A percentile compares a stretch with the other conserved stretches of the same genome.
Conservation (phyloP, 2,888 invertebrate genomes). For the Hirtodrosophila trivittata region DNA sequence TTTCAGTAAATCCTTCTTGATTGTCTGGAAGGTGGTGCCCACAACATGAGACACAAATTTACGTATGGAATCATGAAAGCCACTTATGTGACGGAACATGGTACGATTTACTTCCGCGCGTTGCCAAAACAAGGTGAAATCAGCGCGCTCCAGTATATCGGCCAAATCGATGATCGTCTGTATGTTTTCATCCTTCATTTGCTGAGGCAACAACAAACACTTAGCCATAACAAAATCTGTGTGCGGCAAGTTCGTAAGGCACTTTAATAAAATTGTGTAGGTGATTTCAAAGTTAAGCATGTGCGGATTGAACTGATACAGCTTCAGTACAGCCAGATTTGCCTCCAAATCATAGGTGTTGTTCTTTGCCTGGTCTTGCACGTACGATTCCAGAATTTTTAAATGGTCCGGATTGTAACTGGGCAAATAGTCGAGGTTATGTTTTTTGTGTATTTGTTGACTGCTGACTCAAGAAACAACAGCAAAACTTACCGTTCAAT, state of each 20-base stretch:
- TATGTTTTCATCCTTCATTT: constrained; percentile 93
- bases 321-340: constrained; percentile 96
- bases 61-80: constrained; percentile 97
- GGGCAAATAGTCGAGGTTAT: constrained; percentile 77
- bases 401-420: constrained; percentile 99
- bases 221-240: constrained; percentile 99
- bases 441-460: constrained; percentile 55
- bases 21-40: constrained; percentile 97
- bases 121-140: constrained; percentile 96
- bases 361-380: constrained; percentile 95
- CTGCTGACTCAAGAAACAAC: constrained; percentile 1
- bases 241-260: constrained; percentile 97
- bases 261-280: constrained; percentile 95
- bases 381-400: constrained; percentile 94
- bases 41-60: constrained; percentile 99
- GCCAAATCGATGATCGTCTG: constrained; percentile 94
- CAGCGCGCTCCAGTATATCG: constrained; percentile 95
- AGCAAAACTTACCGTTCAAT: constrained; percentile 91
- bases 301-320: constrained; percentile 97
- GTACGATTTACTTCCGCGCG: constrained; percentile 90
- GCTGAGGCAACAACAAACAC: constrained; percentile 93
- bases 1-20: constrained; percentile 91
- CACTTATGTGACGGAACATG: constrained; percentile 90
- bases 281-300: constrained; percentile 93
- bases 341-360: constrained; percentile 98